Evolutionary conservation across 2,797 vertebrate species (phyloP).

Genomic region (Cuniculus paca): DNA sequence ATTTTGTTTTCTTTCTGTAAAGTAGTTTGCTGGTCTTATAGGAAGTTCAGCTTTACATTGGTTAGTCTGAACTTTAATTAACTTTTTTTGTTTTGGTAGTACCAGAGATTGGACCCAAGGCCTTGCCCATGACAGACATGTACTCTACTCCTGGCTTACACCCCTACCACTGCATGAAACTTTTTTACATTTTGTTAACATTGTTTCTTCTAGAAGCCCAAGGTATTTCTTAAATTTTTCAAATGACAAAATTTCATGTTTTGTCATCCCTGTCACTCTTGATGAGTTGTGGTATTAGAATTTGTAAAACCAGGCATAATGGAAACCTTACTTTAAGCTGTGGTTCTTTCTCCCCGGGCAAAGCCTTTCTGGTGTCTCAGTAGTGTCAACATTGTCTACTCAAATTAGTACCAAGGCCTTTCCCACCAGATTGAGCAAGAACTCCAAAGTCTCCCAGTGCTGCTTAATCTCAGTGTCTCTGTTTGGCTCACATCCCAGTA

Average conservation of each 20-base stretch:
- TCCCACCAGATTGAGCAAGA: background rate
- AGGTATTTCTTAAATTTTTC: background rate
- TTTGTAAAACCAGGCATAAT: background rate
- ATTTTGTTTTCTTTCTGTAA: constrained; percentile 48
- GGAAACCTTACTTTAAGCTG: background rate
- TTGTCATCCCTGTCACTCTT: background rate
- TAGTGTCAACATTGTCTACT: background rate
- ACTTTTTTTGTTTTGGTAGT: background rate
- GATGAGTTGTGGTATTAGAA: background rate
- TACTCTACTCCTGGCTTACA: background rate
- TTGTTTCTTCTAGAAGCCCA: background rate
- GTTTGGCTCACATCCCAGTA: background rate
- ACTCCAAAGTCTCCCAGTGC: background rate
- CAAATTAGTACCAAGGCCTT: background rate
- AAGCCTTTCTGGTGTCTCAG: background rate
- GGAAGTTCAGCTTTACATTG: background rate
- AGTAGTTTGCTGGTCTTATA: background rate
- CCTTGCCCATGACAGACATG: background rate
- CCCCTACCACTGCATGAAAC: background rate
- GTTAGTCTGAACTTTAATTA: background rate
- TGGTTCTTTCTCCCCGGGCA: background rate
- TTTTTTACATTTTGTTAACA: background rate
- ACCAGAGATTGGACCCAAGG: background rate
- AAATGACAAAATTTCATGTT: background rate
- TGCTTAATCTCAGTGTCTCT: background rate